phyloP scores from a whole-genome alignment of 2,797 vertebrate genomes.

The Tarsius wallacei region DNA sequence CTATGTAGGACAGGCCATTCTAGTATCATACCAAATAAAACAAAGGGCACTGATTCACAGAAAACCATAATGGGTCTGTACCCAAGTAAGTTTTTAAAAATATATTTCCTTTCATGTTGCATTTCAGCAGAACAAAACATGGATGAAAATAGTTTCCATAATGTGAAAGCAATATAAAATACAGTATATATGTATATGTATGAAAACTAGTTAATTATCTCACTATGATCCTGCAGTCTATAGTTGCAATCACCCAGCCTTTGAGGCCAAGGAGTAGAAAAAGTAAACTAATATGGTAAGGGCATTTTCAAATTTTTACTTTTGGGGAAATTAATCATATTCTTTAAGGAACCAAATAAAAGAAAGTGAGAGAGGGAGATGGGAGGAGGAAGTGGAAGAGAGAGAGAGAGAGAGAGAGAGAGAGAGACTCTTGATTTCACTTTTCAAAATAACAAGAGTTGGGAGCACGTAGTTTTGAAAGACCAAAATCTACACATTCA shows the following conservation, averaged over 20 bases:
- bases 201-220: not conserved
- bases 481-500: not conserved
- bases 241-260: not conserved
- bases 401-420: no score
- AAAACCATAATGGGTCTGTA: not conserved
- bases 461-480: slow-evolving; percentile 11
- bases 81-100: not conserved
- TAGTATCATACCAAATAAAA: slow-evolving; percentile 30
- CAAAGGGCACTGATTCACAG: not conserved
- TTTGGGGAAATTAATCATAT: slow-evolving; percentile 1
- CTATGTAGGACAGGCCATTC: slow-evolving; percentile 35
- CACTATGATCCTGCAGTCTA: not conserved
- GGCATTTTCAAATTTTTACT: not conserved
- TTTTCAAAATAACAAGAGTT: slow-evolving; percentile 51
- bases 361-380: not conserved
- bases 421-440: not conserved
- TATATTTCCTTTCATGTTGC: not conserved
- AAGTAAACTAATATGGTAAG: not conserved
- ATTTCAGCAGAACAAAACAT: slow-evolving; percentile 3
- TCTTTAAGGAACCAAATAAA: slow-evolving; percentile 6
- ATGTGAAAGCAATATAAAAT: slow-evolving; percentile 14
- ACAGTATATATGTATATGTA: not conserved
- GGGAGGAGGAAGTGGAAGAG: no score
- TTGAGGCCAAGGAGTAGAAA: not conserved
- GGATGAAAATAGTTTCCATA: not conserved